Percentiles rank a stretch among this genome's conserved stretches.
These are phyloP conservation scores for Bufotes viridis DNA, from an alignment of 2,797 vertebrate species.

Conservation along the genomic window DNA sequence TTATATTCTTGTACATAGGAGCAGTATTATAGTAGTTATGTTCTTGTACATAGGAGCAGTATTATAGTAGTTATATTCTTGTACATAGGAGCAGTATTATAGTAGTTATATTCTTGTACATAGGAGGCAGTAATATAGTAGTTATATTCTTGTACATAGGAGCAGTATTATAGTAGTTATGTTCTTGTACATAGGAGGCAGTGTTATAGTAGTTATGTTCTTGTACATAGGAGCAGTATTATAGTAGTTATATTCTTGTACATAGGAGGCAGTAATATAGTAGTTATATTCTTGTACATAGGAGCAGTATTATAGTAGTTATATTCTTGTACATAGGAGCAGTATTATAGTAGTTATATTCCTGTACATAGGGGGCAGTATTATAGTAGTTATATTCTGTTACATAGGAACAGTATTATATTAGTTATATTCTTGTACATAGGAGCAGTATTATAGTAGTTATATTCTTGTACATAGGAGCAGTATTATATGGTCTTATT, in stretches of 20 bases:
- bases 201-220: slow-evolving; percentile 1
- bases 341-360: too few species aligned
- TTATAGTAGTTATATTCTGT: too few species aligned
- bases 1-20: not conserved
- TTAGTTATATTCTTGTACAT: not conserved
- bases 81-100: not conserved
- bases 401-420: too few species aligned
- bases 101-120: not conserved
- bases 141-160: slow-evolving; percentile 5
- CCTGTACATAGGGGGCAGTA: too few species aligned
- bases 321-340: not conserved
- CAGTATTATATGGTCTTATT: too few species aligned
- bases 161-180: not conserved
- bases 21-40: slow-evolving; percentile 1
- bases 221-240: not conserved
- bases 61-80: not conserved
- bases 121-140: not conserved
- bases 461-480: not conserved
- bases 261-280: not conserved
- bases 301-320: not conserved
- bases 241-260: slow-evolving; percentile 4
- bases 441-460: not conserved
- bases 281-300: not conserved
- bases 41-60: not conserved
- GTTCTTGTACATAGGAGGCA: not conserved